Percentiles rank a stretch among this genome's conserved stretches.
These are phyloP conservation scores for Eupithecia centaureata DNA, from an alignment of 2,888 invertebrate species.

Conservation along the genomic window DNA sequence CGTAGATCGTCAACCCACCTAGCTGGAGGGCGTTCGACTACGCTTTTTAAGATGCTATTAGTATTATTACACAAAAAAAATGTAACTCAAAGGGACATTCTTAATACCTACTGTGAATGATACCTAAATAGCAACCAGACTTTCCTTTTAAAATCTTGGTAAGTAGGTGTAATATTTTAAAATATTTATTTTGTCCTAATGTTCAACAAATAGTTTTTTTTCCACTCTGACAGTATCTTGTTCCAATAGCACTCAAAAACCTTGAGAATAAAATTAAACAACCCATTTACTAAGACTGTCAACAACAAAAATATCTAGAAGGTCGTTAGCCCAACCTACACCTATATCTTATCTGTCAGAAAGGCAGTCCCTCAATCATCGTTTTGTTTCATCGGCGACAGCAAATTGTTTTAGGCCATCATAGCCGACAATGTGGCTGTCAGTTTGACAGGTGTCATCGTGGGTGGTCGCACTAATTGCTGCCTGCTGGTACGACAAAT, in stretches of 20 bases:
- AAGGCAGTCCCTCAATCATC: constrained; percentile 32
- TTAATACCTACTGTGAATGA: too few relatives aligned
- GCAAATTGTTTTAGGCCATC: constrained; percentile 45
- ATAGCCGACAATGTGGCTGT: constrained; percentile 43
- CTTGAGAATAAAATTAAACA: not conserved
- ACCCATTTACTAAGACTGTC: constrained; percentile 2
- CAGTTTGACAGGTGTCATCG: constrained; percentile 44
- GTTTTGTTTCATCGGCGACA: constrained; percentile 31
- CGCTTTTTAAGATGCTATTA: too few relatives aligned
- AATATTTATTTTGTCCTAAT: not conserved
- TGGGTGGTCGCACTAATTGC: constrained; percentile 49
- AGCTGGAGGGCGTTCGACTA: too few relatives aligned
- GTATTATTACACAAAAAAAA: too few relatives aligned
- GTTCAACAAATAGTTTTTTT: not conserved
- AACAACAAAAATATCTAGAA: constrained; percentile 13
- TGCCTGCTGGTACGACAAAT: constrained; percentile 42
- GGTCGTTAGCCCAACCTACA: constrained; percentile 13
- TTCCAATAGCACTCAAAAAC: not conserved
- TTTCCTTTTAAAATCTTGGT: too few relatives aligned
- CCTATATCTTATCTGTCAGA: constrained; percentile 31
- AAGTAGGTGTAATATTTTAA: too few relatives aligned
- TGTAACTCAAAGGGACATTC: too few relatives aligned
- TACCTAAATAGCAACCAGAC: too few relatives aligned
- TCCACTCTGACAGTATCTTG: not conserved
- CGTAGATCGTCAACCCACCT: too few relatives aligned